Base-by-base conservation (phyloP, 1,140 invertebrate species). In the Panulirus ornatus region DNA sequence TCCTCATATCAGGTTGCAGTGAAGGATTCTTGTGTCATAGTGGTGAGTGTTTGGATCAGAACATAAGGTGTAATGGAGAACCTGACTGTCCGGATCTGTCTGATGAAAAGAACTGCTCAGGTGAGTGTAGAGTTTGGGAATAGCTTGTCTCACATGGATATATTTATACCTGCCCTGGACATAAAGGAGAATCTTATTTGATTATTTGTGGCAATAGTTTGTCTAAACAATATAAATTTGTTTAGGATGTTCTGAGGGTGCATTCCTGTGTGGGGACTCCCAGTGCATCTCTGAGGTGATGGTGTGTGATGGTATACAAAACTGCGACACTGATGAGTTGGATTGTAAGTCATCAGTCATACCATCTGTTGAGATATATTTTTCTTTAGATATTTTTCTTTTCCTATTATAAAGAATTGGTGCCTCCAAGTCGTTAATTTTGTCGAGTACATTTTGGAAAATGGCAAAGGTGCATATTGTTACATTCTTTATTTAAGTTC, bases 241-340 rank as follows among this genome's bases (percentile, higher is more conserved):
- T 51, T 40, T 63, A 79, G 84, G 8, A 8, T 92, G 92, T 73
- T 27, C 9, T 22, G 42, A 30, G 47, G 82, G 44, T 36, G 76
- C 93, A 36, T 93, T 91, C 88, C 81, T 89, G 0, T 99, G 98
- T 93, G 95, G 95, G 42, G 98, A 98, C 93, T 97, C 97, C 58
- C 95, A 98, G 89, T 99, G 98, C 93, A 98, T 99, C 91, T 94
- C 96, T 0, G 97, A 97, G 93, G 94, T 95, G 1, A 95, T 95
- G 85, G 96, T 98, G 38, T 99, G 98, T 93, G 96, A 99, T 93
- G 96, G 97, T 14, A 95, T 95, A 75, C 94, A 94, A 6, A 97
- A 98, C 93, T 99, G 98, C 93, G 95, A 96, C 34, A 98, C 97
- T 2, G 98, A 99, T 94, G 98, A 99, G 95, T 95, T 96, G 92